These are phyloP conservation scores for Lates japonicus DNA, from an alignment of 2,797 vertebrate genomes.

Conservation along the genomic window DNA sequence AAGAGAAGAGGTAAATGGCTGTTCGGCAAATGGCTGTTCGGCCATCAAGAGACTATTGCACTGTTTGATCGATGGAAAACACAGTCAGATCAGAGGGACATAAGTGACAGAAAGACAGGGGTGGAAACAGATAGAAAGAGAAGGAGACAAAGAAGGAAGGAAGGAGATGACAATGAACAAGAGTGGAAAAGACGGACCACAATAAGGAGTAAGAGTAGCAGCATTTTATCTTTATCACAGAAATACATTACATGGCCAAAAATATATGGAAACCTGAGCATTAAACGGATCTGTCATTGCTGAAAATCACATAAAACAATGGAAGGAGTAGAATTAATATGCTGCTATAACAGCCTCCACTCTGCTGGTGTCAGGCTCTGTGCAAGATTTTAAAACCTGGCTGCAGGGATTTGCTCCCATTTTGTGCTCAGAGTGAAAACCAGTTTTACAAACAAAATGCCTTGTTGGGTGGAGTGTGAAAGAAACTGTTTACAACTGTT, in stretches of 20 bases:
- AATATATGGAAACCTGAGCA: not conserved
- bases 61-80: slow-evolving; percentile 57
- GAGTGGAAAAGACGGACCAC: not conserved
- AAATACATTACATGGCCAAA: not conserved
- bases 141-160: not conserved
- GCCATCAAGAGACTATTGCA: slow-evolving; percentile 48
- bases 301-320: not conserved
- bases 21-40: slow-evolving; percentile 53
- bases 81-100: slow-evolving; percentile 38
- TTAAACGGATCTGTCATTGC: not conserved
- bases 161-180: not conserved
- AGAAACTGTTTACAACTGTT: too few relatives aligned
- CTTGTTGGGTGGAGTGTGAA: too few relatives aligned
- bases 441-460: too few relatives aligned
- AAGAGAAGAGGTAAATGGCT: slow-evolving; percentile 47
- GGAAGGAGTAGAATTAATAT: not conserved
- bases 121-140: slow-evolving; percentile 1
- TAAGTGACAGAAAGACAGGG: slow-evolving; percentile 17
- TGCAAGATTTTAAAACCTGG: not conserved
- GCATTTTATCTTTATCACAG: slow-evolving; percentile 7
- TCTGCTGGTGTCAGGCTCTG: not conserved
- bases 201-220: not conserved
- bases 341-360: not conserved
- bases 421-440: not conserved
- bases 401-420: not conserved